Conservation (phyloP, 2,797 vertebrate genomes). For the Myotis myotis region DNA sequence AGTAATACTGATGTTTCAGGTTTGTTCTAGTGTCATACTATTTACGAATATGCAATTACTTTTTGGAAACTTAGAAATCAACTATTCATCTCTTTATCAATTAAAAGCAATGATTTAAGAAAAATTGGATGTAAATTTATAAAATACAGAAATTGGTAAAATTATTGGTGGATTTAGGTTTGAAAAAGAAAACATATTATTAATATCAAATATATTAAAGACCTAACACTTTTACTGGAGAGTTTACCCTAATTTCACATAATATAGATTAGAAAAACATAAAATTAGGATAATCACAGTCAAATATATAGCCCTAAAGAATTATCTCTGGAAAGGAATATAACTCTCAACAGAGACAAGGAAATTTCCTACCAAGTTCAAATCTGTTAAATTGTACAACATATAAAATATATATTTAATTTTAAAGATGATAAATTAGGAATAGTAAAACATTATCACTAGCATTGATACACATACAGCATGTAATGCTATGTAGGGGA, state of each 20-base stretch:
- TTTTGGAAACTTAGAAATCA: neutral
- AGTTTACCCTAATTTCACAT: neutral
- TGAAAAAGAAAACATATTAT: neutral
- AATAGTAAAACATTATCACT: neutral
- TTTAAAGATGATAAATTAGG: conserved; percentile 21
- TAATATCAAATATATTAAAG: neutral
- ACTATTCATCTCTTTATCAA: neutral
- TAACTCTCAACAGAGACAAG: neutral
- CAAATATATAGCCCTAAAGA: neutral
- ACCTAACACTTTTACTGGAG: neutral
- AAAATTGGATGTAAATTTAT: neutral
- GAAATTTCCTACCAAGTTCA: neutral
- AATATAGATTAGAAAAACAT: neutral
- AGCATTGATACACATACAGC: neutral
- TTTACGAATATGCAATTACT: neutral
- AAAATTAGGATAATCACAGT: neutral
- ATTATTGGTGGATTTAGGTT: neutral
- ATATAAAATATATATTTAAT: neutral
- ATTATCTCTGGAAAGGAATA: conserved; percentile 1
- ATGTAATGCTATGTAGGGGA: neutral
- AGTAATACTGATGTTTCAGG: neutral
- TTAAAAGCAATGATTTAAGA: neutral
- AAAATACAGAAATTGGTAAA: neutral
- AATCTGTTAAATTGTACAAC: neutral
- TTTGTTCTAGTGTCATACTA: neutral